A percentile compares a stretch with the other conserved stretches of the same genome.
These are phyloP conservation scores for Crax fasciolata DNA, from an alignment of 2,797 vertebrate species.

Conservation along the genomic window DNA sequence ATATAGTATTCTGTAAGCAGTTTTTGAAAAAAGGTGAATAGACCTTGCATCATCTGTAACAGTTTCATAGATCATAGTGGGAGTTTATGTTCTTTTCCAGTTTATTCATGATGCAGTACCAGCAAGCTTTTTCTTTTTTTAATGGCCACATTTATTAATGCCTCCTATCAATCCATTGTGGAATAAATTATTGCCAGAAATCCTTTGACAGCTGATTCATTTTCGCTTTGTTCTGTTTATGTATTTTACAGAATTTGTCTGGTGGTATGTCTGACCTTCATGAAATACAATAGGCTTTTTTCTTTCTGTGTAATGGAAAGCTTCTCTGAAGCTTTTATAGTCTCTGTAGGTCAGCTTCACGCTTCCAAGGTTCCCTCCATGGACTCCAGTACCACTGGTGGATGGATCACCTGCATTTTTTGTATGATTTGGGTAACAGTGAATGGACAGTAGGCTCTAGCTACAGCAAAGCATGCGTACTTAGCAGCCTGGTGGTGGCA, in stretches of 20 bases:
- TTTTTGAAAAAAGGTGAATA: neutral
- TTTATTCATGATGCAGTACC: constrained; percentile 19
- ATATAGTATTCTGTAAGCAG: neutral
- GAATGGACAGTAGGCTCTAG: neutral
- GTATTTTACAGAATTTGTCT: constrained; percentile 20
- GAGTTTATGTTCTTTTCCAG: neutral
- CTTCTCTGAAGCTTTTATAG: neutral
- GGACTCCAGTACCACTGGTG: neutral
- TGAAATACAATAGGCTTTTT: neutral
- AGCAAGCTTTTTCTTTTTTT: neutral
- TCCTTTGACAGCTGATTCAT: constrained; percentile 27
- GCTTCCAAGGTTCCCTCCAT: neutral
- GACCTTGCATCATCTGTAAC: constrained; percentile 26
- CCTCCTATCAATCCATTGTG: neutral
- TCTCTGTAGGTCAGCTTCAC: neutral
- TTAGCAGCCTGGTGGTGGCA: neutral
- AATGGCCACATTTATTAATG: constrained; percentile 11
- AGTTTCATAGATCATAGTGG: neutral
- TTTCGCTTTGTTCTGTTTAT: constrained; percentile 54
- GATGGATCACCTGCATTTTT: neutral
- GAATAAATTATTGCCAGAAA: constrained; percentile 21
- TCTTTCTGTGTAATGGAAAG: neutral
- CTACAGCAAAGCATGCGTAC: neutral
- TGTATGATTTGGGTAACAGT: neutral
- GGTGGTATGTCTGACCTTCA: constrained; percentile 6